A percentile compares a stretch with the other conserved stretches of the same genome.
phyloP scores from a whole-genome alignment of 1,140 invertebrate genomes.

The Rhagoletis pomonella region DNA sequence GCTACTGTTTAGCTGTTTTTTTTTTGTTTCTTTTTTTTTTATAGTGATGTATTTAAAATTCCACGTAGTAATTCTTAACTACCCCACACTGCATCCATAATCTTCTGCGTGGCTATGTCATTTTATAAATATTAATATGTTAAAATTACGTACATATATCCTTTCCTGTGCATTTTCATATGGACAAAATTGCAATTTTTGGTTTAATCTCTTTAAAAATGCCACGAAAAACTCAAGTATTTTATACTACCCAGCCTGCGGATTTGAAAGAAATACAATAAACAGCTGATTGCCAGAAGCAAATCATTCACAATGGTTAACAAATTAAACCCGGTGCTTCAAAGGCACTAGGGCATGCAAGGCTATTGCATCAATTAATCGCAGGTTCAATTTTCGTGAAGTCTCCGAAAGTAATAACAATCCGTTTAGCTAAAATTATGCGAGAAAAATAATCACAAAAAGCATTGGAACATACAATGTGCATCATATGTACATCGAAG shows the following conservation, averaged over 20 bases:
- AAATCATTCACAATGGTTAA: slow-evolving; percentile 13
- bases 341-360: no score
- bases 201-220: not conserved
- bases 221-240: not conserved
- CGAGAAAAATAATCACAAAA: no score
- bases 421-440: no score
- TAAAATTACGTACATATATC: not conserved
- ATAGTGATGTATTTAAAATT: not conserved
- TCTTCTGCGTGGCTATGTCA: not conserved
- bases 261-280: not conserved
- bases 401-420: no score
- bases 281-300: not conserved
- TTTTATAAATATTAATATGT: not conserved
- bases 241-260: not conserved
- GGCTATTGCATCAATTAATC: no score
- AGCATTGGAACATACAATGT: no score
- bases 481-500: no score
- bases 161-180: not conserved
- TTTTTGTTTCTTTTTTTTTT: not conserved
- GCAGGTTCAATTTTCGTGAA: no score
- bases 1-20: not conserved
- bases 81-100: not conserved
- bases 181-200: not conserved
- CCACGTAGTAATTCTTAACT: not conserved
- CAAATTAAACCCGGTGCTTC: no score